Evolutionary conservation across 1,140 invertebrate genomes (phyloP), one percentile per base, ranked within the genome.

Genomic region (Pararge aegeria): DNA sequence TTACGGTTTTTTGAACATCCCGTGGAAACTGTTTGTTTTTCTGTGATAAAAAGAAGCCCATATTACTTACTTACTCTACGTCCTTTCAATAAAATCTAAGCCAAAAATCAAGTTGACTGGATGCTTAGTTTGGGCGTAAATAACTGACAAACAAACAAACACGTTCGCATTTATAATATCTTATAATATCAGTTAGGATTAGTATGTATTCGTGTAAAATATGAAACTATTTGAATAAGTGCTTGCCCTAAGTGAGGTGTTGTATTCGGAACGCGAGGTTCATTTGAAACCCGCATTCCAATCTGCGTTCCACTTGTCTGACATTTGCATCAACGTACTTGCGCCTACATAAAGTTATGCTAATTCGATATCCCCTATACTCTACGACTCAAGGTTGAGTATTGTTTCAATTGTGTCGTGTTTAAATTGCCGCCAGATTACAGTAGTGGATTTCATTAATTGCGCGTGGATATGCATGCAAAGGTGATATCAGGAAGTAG

Each of bases 211-310:
- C 7, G 30, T 1, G 7, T 12, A 34, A 34, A 34, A 34, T 34
- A 34, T 34, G 30, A 34, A 40, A 5, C 38, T 40, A 40, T 40
- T 40, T 12, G 10, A n/a, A 12, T 34, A 34, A 34, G 30, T n/a
- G 30, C 3, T 34, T 34, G 30, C 10, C 30, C 9, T 34, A 10
- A 46, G 42, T 19, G 40, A 50, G 34, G 38, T 53, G 56, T 57
- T 58, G 73, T 78, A 79, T 81, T 81, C 70, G 70, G 70, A 73
- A 79, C 78, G 66, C 59, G 70, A 64, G 66, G n/a, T 66, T 71
- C 65, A 63, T 75, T 80, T 70, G 68, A 73, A 78, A 72, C 73
- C 71, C 70, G 75, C 79, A 82, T 82, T 82, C 79, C 79, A 55
- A 76, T 75, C 54, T 64, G 52, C 68, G 77, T 76, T 66, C 79